These are phyloP conservation scores for Melanotaenia parkinsoni DNA, from an alignment of 2,797 vertebrate species.

Conservation along the genomic window DNA sequence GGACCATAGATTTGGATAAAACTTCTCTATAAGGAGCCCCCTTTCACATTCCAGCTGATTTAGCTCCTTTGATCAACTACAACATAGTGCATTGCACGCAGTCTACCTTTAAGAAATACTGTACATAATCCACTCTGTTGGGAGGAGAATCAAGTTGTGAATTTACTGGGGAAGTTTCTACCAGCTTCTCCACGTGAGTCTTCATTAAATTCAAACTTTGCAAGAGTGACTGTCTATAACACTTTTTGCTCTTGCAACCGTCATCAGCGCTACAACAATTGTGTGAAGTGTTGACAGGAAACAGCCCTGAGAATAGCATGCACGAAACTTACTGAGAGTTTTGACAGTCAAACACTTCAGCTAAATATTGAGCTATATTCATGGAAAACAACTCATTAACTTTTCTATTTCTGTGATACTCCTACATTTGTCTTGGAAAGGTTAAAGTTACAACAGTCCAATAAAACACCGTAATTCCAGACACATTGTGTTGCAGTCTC, in stretches of 20 bases:
- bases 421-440: neutral
- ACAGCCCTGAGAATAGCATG: conserved; percentile 31
- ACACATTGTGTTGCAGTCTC: neutral
- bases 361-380: neutral
- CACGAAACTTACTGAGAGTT: conserved; percentile 11
- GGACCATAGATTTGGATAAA: neutral
- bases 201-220: conserved; percentile 44
- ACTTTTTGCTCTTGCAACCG: conserved; percentile 10
- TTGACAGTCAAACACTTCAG: neutral
- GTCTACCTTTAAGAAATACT: conserved; percentile 1
- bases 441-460: conserved; percentile 12
- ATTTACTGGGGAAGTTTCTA: conserved; percentile 16
- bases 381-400: neutral
- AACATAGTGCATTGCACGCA: neutral
- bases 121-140: neutral
- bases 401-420: conserved; percentile 1
- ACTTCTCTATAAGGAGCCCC: neutral
- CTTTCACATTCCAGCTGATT: conserved; percentile 7
- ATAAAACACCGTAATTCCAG: conserved; percentile 16
- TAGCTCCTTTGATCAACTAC: conserved; percentile 8
- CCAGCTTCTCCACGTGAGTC: conserved; percentile 9
- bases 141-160: conserved; percentile 9
- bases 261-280: conserved; percentile 6
- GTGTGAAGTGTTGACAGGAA: conserved; percentile 24
- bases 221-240: conserved; percentile 7